phyloP scores from a whole-genome alignment of 2,888 invertebrate genomes.

The Dynastes grantii region DNA sequence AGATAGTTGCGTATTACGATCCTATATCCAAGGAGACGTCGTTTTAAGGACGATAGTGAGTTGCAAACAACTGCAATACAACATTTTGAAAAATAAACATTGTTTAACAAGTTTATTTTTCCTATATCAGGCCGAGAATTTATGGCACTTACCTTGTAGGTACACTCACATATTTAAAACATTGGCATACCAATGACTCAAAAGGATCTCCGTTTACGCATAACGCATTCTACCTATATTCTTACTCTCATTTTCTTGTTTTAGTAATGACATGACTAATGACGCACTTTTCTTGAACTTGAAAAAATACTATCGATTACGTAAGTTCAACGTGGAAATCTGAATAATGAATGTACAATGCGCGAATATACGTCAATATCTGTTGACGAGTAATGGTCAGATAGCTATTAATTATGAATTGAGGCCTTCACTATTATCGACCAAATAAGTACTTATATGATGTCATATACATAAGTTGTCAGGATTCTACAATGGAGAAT shows the following conservation, averaged over 20 bases:
- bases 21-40: too few species aligned
- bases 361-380: background rate
- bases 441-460: background rate
- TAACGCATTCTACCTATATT: background rate
- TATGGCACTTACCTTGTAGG: too few species aligned
- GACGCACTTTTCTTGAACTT: background rate
- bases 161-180: too few species aligned
- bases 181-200: too few species aligned
- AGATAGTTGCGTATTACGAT: too few species aligned
- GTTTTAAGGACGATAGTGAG: too few species aligned
- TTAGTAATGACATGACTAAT: background rate
- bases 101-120: too few species aligned
- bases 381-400: background rate
- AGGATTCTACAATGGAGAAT: background rate
- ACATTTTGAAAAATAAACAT: too few species aligned
- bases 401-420: conserved; percentile 2
- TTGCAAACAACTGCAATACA: too few species aligned
- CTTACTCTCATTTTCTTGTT: background rate
- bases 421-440: conserved; percentile 3
- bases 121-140: too few species aligned
- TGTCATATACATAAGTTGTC: background rate
- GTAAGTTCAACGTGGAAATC: conserved; percentile 2
- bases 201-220: background rate
- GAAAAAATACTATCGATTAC: background rate
- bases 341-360: conserved; percentile 6